phyloP scores from a whole-genome alignment of 1,140 invertebrate species.

The Micrasema minimum region DNA sequence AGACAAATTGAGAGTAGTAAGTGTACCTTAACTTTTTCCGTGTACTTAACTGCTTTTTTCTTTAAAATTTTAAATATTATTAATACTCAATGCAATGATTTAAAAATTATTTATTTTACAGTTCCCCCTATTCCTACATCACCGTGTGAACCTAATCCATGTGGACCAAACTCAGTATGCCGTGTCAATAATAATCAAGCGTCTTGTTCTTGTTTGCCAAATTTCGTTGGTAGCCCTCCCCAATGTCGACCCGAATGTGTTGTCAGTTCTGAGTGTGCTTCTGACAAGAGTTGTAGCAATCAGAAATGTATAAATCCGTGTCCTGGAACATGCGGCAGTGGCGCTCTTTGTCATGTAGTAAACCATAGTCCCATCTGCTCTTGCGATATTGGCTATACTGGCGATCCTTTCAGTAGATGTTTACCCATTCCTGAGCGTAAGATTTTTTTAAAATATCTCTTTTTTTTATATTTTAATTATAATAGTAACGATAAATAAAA shows the following conservation, averaged over 20 bases:
- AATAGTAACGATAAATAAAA: too few species aligned
- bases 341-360: conserved; percentile 69
- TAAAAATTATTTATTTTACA: conserved; percentile 50
- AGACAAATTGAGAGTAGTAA: conserved; percentile 65
- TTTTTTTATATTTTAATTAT: background rate
- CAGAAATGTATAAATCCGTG: conserved; percentile 72
- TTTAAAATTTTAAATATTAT: too few species aligned
- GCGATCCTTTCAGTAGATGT: conserved; percentile 70
- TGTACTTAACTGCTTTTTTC: too few species aligned
- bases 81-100: too few species aligned
- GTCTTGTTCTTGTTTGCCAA: conserved; percentile 71
- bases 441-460: conserved; percentile 44
- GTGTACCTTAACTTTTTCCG: too few species aligned
- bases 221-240: conserved; percentile 72
- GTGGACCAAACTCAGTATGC: conserved; percentile 79
- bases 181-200: conserved; percentile 70
- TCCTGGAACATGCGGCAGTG: conserved; percentile 70
- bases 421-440: conserved; percentile 58
- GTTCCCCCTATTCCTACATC: conserved; percentile 56
- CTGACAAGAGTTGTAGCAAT: conserved; percentile 81
- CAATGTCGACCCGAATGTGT: conserved; percentile 82
- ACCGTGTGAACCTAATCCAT: conserved; percentile 77
- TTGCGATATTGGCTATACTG: conserved; percentile 67
- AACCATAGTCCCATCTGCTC: conserved; percentile 72
- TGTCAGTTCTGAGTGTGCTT: conserved; percentile 82